Percentiles rank a stretch among this genome's conserved stretches.
Conservation (phyloP, 2,113 vertebrate species). For the Natator depressus region DNA sequence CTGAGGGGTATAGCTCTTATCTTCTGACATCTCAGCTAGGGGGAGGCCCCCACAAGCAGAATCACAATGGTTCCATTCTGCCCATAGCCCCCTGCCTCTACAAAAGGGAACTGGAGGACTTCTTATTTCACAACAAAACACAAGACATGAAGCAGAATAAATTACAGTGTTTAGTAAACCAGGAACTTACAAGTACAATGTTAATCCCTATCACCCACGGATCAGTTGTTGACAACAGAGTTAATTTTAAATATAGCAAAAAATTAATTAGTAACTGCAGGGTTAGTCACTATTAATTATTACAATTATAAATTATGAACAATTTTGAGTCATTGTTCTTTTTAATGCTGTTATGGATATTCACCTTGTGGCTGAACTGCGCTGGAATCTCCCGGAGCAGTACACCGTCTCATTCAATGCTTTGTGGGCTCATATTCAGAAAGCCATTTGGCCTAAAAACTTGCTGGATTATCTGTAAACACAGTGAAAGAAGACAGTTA, state of each 20-base stretch:
- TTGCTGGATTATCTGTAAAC: constrained; percentile 79
- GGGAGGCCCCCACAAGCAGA: background rate
- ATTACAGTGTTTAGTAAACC: constrained; percentile 50
- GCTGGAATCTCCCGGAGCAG: constrained; percentile 48
- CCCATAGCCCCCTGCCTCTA: background rate
- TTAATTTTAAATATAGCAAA: constrained; percentile 59
- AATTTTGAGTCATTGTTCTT: constrained; percentile 57
- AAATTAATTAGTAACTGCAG: constrained; percentile 63
- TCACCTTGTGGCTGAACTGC: constrained; percentile 49
- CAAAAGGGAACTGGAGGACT: background rate
- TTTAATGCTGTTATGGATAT: constrained; percentile 52
- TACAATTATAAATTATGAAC: constrained; percentile 59
- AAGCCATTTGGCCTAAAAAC: constrained; percentile 76
- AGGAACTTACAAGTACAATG: constrained; percentile 22
- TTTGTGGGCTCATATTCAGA: constrained; percentile 69
- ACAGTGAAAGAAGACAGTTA: constrained; percentile 74
- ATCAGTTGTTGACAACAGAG: constrained; percentile 62
- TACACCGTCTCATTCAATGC: constrained; percentile 46
- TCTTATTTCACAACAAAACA: constrained; percentile 16
- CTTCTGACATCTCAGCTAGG: background rate
- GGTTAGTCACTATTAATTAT: constrained; percentile 69
- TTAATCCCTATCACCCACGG: constrained; percentile 50
- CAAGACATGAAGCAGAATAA: constrained; percentile 25
- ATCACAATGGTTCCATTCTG: background rate
- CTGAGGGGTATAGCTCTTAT: background rate